Evolutionary conservation across 2,113 vertebrate species (phyloP).

Genomic region (Bubo scandiacus): DNA sequence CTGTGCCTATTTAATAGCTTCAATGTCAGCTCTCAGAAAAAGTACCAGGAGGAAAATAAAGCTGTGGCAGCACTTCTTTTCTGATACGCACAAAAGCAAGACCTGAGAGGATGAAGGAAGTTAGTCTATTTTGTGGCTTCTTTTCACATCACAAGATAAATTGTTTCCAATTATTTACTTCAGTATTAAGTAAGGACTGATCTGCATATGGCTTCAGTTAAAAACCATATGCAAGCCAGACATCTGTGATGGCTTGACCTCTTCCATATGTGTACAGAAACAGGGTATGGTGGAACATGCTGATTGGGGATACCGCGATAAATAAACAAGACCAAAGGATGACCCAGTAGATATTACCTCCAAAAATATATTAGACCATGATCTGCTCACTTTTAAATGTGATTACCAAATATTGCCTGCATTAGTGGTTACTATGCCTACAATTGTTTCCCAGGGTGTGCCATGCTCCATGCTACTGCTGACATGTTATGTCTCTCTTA

Average conservation of each 20-base stretch:
- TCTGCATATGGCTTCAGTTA: constrained; percentile 4
- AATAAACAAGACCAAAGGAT: neutral
- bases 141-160: neutral
- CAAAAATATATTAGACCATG: fast-evolving
- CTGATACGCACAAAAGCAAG: neutral
- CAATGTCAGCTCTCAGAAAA: neutral
- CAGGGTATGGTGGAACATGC: neutral
- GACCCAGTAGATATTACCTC: neutral
- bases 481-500: fast-evolving
- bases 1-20: neutral
- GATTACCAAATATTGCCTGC: neutral
- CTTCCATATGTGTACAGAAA: neutral
- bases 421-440: neutral
- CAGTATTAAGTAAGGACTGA: neutral
- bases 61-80: neutral
- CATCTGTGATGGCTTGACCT: neutral
- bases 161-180: neutral
- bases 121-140: neutral
- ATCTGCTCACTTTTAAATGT: neutral
- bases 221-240: neutral
- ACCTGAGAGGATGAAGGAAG: neutral
- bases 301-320: neutral
- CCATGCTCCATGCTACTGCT: neutral
- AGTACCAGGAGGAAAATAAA: neutral
- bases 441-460: fast-evolving